Conservation (phyloP, 2,888 invertebrate genomes). For the Teinopalpus imperialis region DNA sequence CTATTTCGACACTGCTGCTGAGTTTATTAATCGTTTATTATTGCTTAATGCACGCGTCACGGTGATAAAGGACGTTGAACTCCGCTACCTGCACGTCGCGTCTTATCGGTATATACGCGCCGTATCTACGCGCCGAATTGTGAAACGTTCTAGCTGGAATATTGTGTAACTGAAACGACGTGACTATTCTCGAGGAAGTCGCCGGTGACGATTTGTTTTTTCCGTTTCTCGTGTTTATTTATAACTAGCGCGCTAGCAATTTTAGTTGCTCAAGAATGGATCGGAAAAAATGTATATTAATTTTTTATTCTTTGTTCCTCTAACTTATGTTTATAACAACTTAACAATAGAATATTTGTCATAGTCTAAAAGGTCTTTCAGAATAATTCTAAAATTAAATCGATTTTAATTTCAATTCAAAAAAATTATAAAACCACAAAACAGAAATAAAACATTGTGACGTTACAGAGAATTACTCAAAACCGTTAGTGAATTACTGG, state of each 20-base stretch:
- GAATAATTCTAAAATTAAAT: too few species aligned
- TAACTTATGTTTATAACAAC: too few species aligned
- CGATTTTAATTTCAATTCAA: too few species aligned
- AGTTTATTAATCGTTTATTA: conserved; percentile 6
- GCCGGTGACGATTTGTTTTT: conserved; percentile 7
- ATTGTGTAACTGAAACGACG: conserved; percentile 29
- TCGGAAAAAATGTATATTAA: too few species aligned
- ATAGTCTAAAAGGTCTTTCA: too few species aligned
- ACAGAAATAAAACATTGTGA: too few species aligned
- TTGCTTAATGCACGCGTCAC: conserved; percentile 14
- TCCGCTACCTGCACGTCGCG: conserved; percentile 27
- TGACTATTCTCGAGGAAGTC: conserved; percentile 18
- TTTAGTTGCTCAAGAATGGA: neutral
- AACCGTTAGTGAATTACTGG: too few species aligned
- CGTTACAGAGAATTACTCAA: too few species aligned
- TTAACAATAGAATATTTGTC: too few species aligned
- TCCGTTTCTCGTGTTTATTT: conserved; percentile 17
- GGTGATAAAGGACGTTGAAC: conserved; percentile 37
- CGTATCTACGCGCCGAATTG: conserved; percentile 36
- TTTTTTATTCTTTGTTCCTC: too few species aligned
- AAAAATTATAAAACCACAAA: too few species aligned
- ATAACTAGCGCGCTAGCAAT: neutral
- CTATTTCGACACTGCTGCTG: conserved; percentile 12
- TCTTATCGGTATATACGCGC: conserved; percentile 40
- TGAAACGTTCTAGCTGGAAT: conserved; percentile 42